phyloP scores from a whole-genome alignment of 2,888 invertebrate genomes.

The Macaria liturata region DNA sequence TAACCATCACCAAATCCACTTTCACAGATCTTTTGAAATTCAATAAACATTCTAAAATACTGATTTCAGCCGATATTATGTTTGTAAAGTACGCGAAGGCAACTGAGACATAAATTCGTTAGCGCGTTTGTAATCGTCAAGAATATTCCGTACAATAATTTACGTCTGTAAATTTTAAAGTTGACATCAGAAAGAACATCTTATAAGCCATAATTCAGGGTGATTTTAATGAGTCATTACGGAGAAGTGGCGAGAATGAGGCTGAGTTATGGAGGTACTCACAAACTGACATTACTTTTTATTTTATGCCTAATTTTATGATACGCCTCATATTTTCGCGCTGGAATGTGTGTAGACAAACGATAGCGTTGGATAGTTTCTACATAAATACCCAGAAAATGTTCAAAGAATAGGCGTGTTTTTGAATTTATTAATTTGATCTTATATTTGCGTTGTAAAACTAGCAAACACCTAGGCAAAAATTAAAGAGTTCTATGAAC shows the following conservation, averaged over 20 bases:
- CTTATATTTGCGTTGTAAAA: background rate
- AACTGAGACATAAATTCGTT: constrained; percentile 77
- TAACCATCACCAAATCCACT: constrained; percentile 61
- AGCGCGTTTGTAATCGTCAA: constrained; percentile 76
- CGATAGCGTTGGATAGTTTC: constrained; percentile 17
- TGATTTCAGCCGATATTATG: constrained; percentile 69
- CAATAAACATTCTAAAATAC: constrained; percentile 75
- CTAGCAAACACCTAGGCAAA: too few species aligned
- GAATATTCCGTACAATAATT: constrained; percentile 73
- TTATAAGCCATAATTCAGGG: constrained; percentile 73
- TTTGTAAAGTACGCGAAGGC: constrained; percentile 66
- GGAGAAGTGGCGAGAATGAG: constrained; percentile 40
- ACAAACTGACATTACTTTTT: constrained; percentile 36
- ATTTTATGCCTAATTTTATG: constrained; percentile 37
- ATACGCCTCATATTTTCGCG: constrained; percentile 32
- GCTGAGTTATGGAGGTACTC: constrained; percentile 41
- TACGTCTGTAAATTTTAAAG: constrained; percentile 79
- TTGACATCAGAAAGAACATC: constrained; percentile 81
- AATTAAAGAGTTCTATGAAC: too few species aligned
- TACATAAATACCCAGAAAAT: constrained; percentile 10
- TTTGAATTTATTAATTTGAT: background rate
- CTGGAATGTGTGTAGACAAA: constrained; percentile 30
- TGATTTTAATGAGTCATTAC: constrained; percentile 62
- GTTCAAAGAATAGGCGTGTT: background rate
- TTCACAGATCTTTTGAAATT: constrained; percentile 65